Evolutionary conservation across 2,113 vertebrate species (phyloP), one percentile per base, ranked within the genome.

Genomic region (Trichechus manatus): DNA sequence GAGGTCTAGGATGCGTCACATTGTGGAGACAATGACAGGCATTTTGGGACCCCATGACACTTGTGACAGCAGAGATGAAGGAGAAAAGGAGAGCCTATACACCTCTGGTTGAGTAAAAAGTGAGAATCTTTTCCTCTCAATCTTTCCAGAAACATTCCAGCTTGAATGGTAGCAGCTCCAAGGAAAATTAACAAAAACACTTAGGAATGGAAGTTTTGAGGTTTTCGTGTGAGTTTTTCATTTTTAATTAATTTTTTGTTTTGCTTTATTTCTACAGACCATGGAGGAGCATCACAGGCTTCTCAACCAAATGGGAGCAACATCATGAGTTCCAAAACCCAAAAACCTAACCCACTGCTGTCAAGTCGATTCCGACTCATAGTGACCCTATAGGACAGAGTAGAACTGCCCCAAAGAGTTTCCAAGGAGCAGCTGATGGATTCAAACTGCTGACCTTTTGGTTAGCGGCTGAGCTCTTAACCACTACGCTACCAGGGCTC

Each of bases 201-300:
- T 64, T 29, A 10, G 19, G 22, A 5, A 19, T 25, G 19, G 15
- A 33, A 7, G 5, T 29, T 84, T 20, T 3, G 13, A 17, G 25
- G 63, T 64, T 20, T 20, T 29, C 19, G 9, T 13, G 8, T 17
- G 39, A 39, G 8, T 4, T 2, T 25, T 27, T 19, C 44, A 11
- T 68, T 53, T 53, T 19, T 0, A 22, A 27, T 44, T 59, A 3
- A 0, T 29, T 56, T 61, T 77, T 27, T 68, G 14, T 59, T 74
- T n/a, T 77, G 13, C 44, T 74, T 84, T 31, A 0, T 64, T 70
- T 56, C 66, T 78, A 0, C 9, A 3, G 27, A 63, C 15, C 1
- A 0, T 2, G 22, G 47, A 6, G 29, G 53, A 22, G n/a, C 3
- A 50, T 19, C 19, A 1, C 9, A 20, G 6, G 0, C 19, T 61